A percentile compares a stretch with the other conserved stretches of the same genome.
Conservation (phyloP, 2,113 vertebrate species). For the Circaetus cinerascens region DNA sequence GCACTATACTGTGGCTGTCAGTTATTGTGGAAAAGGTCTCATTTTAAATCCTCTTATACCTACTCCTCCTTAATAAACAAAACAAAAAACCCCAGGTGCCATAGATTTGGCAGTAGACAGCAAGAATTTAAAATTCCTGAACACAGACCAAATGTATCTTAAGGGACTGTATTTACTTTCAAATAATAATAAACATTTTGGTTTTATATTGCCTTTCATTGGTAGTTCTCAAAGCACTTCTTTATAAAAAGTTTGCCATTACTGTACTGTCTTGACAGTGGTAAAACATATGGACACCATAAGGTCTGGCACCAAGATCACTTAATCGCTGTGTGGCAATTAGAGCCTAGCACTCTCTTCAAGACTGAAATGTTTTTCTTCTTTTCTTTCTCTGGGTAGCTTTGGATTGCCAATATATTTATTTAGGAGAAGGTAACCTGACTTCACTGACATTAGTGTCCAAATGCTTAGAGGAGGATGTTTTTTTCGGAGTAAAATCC, state of each 20-base stretch:
- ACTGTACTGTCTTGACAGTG: not conserved
- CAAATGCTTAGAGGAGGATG: not conserved
- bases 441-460: not conserved
- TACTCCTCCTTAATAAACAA: not conserved
- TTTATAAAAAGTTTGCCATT: not conserved
- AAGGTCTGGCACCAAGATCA: not conserved
- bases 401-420: not conserved
- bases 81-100: not conserved
- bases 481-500: not conserved
- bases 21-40: not conserved
- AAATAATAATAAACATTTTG: not conserved
- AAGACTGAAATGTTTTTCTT: not conserved
- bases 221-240: not conserved
- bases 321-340: not conserved
- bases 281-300: not conserved
- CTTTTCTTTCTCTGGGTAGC: not conserved
- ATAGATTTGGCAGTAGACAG: not conserved
- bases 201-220: not conserved
- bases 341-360: not conserved
- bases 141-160: not conserved
- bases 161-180: not conserved
- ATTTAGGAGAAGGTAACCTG: not conserved
- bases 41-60: not conserved
- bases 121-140: not conserved
- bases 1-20: no score